These are phyloP conservation scores for Phycodurus eques DNA, from an alignment of 2,113 vertebrate species.

Conservation along the genomic window DNA sequence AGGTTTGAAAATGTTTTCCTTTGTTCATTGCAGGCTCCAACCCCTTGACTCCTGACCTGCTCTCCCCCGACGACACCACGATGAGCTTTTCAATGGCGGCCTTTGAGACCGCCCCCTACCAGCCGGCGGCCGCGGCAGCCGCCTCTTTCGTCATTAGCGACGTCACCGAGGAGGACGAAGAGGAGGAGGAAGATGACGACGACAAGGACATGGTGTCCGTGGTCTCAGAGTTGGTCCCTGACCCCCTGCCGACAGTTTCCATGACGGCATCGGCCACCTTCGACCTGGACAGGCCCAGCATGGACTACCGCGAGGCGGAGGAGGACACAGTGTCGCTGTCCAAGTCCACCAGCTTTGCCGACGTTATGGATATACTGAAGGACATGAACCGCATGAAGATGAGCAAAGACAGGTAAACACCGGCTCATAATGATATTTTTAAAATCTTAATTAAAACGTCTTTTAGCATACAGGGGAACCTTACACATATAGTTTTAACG, in stretches of 20 bases:
- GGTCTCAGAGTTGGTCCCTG: conserved; percentile 84
- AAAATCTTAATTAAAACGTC: background rate
- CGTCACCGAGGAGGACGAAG: conserved; percentile 87
- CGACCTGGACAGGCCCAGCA: conserved; percentile 81
- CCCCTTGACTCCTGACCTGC: conserved; percentile 87
- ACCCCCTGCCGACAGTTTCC: conserved; percentile 80
- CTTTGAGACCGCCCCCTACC: conserved; percentile 84
- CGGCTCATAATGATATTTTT: background rate
- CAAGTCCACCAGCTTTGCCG: conserved; percentile 97
- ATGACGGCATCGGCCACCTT: conserved; percentile 85
- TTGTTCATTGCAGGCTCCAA: conserved; percentile 78
- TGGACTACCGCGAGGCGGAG: conserved; percentile 87
- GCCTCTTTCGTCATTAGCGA: conserved; percentile 98
- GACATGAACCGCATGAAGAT: conserved; percentile 98
- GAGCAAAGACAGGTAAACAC: conserved; percentile 86
- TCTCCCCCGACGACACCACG: conserved; percentile 91
- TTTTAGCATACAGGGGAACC: background rate
- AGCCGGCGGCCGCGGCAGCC: conserved; percentile 69
- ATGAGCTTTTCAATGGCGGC: conserved; percentile 89
- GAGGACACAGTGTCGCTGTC: conserved; percentile 90
- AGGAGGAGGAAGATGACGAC: conserved; percentile 67
- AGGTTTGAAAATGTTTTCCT: background rate
- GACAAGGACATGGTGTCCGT: conserved; percentile 78
- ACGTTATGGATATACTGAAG: conserved; percentile 97
- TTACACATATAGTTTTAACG: too few relatives aligned